Evolutionary conservation across 2,888 invertebrate genomes (phyloP).

Genomic region (Seladonia tumulorum): DNA sequence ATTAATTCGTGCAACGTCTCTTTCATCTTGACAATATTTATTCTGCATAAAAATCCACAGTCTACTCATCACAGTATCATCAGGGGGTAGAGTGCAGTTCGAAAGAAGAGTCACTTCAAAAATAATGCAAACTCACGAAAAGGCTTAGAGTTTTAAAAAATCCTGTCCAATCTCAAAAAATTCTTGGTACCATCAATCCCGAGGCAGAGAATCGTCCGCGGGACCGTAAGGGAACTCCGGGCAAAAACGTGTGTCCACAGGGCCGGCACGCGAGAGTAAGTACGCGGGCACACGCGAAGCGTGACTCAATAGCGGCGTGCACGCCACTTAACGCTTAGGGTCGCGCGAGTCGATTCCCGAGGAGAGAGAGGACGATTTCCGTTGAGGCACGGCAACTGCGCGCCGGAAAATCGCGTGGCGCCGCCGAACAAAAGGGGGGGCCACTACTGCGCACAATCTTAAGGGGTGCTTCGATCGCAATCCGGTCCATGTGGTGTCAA

Average conservation of each 20-base stretch:
- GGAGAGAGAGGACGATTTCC: constrained; percentile 25
- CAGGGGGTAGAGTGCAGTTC: too few species aligned
- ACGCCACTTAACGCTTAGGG: constrained; percentile 67
- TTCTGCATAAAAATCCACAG: too few species aligned
- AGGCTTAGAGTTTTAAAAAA: background rate
- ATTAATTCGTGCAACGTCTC: too few species aligned
- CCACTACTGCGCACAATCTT: constrained; percentile 57
- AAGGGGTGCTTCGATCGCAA: constrained; percentile 50
- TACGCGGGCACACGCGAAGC: constrained; percentile 60
- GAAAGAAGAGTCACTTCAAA: background rate
- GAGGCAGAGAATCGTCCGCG: background rate
- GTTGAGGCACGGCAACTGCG: constrained; percentile 37
- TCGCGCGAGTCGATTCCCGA: constrained; percentile 45
- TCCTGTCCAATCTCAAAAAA: background rate
- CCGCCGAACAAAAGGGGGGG: constrained; percentile 45
- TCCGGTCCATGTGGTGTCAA: constrained; percentile 52
- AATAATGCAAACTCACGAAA: background rate
- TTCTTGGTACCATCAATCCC: background rate
- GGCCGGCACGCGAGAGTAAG: constrained; percentile 59
- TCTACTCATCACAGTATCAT: too few species aligned
- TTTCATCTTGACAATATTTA: too few species aligned
- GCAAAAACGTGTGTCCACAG: constrained; percentile 38
- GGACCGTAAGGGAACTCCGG: constrained; percentile 26
- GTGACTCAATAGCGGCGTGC: constrained; percentile 64
- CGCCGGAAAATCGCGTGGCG: constrained; percentile 34